Evolutionary conservation across 2,113 vertebrate species (phyloP).

Genomic region (Aythya baeri): DNA sequence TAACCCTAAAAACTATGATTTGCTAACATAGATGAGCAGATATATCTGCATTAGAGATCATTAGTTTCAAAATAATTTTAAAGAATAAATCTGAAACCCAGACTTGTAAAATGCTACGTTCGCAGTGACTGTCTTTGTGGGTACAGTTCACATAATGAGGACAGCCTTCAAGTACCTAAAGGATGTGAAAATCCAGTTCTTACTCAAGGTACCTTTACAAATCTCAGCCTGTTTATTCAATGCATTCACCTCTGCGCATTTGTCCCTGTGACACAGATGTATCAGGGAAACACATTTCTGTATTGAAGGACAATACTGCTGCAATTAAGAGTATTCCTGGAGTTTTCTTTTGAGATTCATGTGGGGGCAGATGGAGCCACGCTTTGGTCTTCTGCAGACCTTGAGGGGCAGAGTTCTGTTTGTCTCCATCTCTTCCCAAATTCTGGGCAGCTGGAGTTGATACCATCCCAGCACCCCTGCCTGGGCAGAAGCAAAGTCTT

Average conservation of each 20-base stretch:
- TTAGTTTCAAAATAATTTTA: background rate
- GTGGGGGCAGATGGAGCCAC: accelerated
- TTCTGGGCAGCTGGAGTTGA: background rate
- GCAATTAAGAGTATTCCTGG: background rate
- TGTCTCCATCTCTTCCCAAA: background rate
- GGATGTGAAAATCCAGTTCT: constrained; percentile 16
- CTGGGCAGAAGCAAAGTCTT: background rate
- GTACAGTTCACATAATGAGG: background rate
- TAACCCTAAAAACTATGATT: background rate
- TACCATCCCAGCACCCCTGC: background rate
- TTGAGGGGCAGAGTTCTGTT: background rate
- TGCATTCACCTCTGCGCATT: background rate
- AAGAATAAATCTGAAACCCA: constrained; percentile 28
- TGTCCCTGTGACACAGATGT: background rate
- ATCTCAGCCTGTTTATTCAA: background rate
- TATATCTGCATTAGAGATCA: background rate
- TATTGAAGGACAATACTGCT: background rate
- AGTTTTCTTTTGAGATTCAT: background rate
- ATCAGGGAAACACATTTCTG: background rate
- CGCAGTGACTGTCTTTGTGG: background rate
- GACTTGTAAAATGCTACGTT: background rate
- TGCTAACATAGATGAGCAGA: background rate
- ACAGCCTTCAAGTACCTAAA: background rate
- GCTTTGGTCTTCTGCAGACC: background rate
- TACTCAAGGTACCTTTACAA: background rate